Conservation (phyloP, 1,140 invertebrate species). For the Triops cancriformis region DNA sequence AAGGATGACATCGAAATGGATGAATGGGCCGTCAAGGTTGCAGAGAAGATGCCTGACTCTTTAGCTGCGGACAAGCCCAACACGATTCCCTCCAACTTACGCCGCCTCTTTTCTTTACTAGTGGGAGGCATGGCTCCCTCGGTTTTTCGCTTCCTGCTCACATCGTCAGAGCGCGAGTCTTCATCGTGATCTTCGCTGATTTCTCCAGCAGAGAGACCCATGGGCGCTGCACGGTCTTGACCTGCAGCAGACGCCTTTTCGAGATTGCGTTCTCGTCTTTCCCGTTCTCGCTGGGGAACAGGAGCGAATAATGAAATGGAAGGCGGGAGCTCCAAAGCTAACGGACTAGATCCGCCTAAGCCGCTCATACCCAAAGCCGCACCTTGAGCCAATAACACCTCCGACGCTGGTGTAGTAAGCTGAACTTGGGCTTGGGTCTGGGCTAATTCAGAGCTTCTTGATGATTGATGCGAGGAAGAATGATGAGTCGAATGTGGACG, state of each 20-base stretch:
- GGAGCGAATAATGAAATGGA: constrained; percentile 27
- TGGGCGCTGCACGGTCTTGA: constrained; percentile 12
- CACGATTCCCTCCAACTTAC: constrained; percentile 84
- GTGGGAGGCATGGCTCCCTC: constrained; percentile 25
- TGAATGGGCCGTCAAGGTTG: constrained; percentile 14
- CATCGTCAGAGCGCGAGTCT: neutral
- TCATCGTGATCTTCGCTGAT: constrained; percentile 22
- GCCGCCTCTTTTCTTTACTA: constrained; percentile 72
- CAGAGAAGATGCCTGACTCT: constrained; percentile 48
- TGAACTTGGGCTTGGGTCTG: constrained; percentile 24
- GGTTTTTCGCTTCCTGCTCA: constrained; percentile 21
- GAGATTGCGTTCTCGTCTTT: constrained; percentile 21
- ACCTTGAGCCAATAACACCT: neutral
- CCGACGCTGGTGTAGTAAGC: constrained; percentile 19
- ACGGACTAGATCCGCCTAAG: constrained; percentile 22
- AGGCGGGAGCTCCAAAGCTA: constrained; percentile 29
- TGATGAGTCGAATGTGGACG: neutral
- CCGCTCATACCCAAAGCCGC: constrained; percentile 17
- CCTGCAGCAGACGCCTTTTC: neutral
- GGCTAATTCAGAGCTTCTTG: neutral
- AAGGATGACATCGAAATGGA: constrained; percentile 4
- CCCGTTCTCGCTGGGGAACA: neutral
- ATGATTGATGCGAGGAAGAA: neutral
- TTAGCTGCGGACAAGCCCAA: constrained; percentile 76
- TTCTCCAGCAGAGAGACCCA: constrained; percentile 26